phyloP scores from a whole-genome alignment of 2,797 vertebrate genomes.

The Microctenopoma lineatum region DNA sequence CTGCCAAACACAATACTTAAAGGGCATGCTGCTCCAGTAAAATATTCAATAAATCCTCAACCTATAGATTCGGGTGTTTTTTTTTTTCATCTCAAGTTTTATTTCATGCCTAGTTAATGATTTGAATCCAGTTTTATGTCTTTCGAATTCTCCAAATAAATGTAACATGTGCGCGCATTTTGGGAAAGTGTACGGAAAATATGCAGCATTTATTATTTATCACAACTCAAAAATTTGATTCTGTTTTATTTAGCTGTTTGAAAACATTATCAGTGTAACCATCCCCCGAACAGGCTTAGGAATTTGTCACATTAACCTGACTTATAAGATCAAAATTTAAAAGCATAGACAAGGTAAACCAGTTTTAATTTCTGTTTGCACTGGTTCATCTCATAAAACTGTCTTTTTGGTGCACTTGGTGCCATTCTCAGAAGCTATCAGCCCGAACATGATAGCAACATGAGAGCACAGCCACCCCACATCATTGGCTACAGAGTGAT shows the following conservation, averaged over 20 bases:
- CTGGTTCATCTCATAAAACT: neutral
- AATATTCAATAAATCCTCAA: slow-evolving; percentile 41
- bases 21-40: slow-evolving; percentile 46
- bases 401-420: slow-evolving; percentile 1
- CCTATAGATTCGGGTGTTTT: neutral
- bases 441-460: slow-evolving; percentile 51
- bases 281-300: slow-evolving; percentile 15
- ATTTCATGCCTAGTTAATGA: slow-evolving; percentile 11
- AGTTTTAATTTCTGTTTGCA: neutral
- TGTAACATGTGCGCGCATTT: neutral
- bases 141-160: slow-evolving; percentile 1
- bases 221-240: slow-evolving; percentile 31
- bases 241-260: slow-evolving; percentile 45
- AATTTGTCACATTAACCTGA: slow-evolving; percentile 37
- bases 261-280: slow-evolving; percentile 29
- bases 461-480: slow-evolving; percentile 41
- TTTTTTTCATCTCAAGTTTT: slow-evolving; percentile 7
- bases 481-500: slow-evolving; percentile 52
- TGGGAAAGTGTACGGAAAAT: slow-evolving; percentile 16
- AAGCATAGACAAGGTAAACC: neutral
- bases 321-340: slow-evolving; percentile 9
- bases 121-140: slow-evolving; percentile 9
- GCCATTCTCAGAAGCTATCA: slow-evolving; percentile 33
- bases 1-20: slow-evolving; percentile 76
- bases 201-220: slow-evolving; percentile 42